These are phyloP conservation scores for Poeciliopsis turrubarensis DNA, from an alignment of 2,113 vertebrate genomes.

Conservation along the genomic window DNA sequence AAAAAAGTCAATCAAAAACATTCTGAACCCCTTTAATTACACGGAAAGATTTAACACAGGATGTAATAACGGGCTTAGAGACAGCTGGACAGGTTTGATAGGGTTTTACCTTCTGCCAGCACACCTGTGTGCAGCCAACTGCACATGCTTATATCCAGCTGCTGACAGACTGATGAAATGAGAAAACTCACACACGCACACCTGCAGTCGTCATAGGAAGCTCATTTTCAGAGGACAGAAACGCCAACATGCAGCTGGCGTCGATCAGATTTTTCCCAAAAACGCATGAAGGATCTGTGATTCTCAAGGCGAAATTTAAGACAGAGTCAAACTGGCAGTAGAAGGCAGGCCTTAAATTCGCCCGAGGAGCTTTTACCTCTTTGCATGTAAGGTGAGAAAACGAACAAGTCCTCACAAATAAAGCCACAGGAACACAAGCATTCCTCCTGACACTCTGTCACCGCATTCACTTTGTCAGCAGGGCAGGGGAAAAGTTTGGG, in stretches of 20 bases:
- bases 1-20: neutral
- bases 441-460: neutral
- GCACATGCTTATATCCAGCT: constrained; percentile 33
- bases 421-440: neutral
- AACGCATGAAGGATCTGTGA: neutral
- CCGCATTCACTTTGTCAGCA: neutral
- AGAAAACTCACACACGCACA: neutral
- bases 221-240: neutral
- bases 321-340: neutral
- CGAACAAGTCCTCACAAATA: neutral
- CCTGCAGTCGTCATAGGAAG: neutral
- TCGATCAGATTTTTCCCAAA: neutral
- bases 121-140: constrained; percentile 34
- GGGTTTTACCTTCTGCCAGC: constrained; percentile 8
- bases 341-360: neutral
- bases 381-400: neutral
- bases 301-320: neutral
- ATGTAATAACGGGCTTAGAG: neutral
- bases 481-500: neutral
- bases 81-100: neutral
- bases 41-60: neutral
- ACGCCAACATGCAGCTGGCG: neutral
- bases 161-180: constrained; percentile 39
- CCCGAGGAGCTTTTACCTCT: neutral
- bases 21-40: neutral